These are phyloP conservation scores for Puffinus mauretanicus DNA, from an alignment of 2,113 vertebrate genomes.

Conservation along the genomic window DNA sequence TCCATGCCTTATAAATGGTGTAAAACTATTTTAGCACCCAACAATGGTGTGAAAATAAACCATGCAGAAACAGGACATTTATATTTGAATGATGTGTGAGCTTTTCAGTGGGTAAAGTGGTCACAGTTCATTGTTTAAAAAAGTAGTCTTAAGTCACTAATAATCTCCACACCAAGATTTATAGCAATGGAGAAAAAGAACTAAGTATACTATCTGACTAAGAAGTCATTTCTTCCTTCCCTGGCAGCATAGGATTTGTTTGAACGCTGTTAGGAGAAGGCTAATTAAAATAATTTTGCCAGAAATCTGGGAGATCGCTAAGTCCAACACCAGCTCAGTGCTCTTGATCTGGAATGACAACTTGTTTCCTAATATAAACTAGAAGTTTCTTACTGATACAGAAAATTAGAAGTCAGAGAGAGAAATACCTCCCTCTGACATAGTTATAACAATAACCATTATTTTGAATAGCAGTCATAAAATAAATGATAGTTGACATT, in stretches of 20 bases:
- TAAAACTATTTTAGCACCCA: constrained; percentile 56
- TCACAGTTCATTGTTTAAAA: constrained; percentile 57
- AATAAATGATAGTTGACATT: constrained; percentile 72
- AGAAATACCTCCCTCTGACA: constrained; percentile 57
- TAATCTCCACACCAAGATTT: constrained; percentile 74
- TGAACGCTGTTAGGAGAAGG: constrained; percentile 69
- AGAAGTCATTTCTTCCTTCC: constrained; percentile 73
- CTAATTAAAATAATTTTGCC: constrained; percentile 79
- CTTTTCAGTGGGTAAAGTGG: constrained; percentile 49
- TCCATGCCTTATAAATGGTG: background rate
- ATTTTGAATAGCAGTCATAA: constrained; percentile 70
- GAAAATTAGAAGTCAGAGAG: constrained; percentile 58
- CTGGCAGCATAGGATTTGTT: constrained; percentile 67
- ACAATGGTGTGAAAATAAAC: constrained; percentile 66
- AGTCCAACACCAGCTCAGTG: constrained; percentile 43
- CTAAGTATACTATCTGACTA: constrained; percentile 76
- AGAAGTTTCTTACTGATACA: constrained; percentile 57
- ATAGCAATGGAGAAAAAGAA: constrained; percentile 71
- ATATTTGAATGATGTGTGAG: constrained; percentile 51
- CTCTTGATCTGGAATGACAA: constrained; percentile 62
- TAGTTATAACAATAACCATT: constrained; percentile 54
- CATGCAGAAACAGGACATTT: constrained; percentile 56
- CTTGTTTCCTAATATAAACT: constrained; percentile 60
- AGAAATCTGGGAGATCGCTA: constrained; percentile 66
- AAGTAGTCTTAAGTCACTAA: constrained; percentile 59